phyloP scores from a whole-genome alignment of 2,797 vertebrate genomes.

The Anolis apletophallus region DNA sequence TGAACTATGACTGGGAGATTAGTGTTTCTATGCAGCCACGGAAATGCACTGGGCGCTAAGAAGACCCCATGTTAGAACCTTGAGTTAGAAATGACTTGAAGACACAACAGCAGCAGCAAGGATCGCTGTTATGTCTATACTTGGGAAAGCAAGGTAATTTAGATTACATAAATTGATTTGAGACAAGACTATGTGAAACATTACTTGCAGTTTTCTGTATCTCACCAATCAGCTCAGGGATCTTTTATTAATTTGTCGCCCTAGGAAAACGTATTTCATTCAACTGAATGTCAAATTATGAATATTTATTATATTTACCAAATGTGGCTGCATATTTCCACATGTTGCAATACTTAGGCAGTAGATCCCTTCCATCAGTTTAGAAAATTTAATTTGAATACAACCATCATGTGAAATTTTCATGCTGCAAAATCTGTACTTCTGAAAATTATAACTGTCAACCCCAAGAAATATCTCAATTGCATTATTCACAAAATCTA shows the following conservation, averaged over 20 bases:
- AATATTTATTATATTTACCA: neutral
- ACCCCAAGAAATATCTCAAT: neutral
- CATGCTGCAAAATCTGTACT: neutral
- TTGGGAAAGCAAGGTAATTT: neutral
- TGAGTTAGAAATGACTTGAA: too few species aligned
- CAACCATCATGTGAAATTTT: neutral
- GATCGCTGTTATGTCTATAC: neutral
- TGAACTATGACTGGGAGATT: too few species aligned
- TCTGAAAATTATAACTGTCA: too few species aligned
- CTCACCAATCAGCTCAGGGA: neutral
- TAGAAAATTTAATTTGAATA: neutral
- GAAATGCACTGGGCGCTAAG: too few species aligned
- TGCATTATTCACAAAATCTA: neutral
- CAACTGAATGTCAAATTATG: neutral
- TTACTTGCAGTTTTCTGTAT: neutral
- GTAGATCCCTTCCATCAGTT: neutral
- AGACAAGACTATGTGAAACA: neutral
- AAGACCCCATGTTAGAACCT: too few species aligned
- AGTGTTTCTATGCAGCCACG: too few species aligned
- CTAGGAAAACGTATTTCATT: neutral
- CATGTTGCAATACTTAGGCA: neutral
- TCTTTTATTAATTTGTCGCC: neutral
- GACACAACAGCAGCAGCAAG: neutral
- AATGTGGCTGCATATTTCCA: neutral
- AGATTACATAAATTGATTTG: too few species aligned